A percentile compares a stretch with the other conserved stretches of the same genome.
These are phyloP conservation scores for Apomyelois bistriatella DNA, from an alignment of 2,888 invertebrate species.

Conservation along the genomic window DNA sequence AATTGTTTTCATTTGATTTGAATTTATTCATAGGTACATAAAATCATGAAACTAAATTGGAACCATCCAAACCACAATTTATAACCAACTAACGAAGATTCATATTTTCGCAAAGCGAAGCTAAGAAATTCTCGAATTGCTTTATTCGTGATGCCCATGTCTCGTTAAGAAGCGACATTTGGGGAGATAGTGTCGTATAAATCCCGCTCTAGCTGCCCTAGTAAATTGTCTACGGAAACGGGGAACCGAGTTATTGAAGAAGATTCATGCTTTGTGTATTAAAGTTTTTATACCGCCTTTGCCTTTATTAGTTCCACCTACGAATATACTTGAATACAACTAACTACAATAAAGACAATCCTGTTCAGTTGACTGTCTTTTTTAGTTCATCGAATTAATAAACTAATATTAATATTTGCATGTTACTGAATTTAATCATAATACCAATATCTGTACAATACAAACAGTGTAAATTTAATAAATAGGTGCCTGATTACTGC, in stretches of 20 bases:
- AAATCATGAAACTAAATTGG: not conserved
- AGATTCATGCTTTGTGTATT: constrained; percentile 28
- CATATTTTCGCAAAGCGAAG: constrained; percentile 3
- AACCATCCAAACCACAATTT: not conserved
- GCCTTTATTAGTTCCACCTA: not conserved
- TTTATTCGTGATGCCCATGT: constrained; percentile 20
- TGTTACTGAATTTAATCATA: too few relatives aligned
- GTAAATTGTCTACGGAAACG: constrained; percentile 34
- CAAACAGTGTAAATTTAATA: too few relatives aligned
- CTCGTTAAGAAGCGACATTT: constrained; percentile 33
- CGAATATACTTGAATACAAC: not conserved
- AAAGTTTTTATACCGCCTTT: not conserved
- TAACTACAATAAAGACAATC: too few relatives aligned
- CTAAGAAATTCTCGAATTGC: constrained; percentile 15
- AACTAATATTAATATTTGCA: too few relatives aligned
- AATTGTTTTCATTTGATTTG: not conserved
- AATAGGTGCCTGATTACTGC: too few relatives aligned
- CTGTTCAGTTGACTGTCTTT: too few relatives aligned
- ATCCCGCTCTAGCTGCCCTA: constrained; percentile 33
- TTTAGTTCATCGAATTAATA: too few relatives aligned
- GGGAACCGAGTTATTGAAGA: constrained; percentile 30
- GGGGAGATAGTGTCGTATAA: constrained; percentile 39
- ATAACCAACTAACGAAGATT: not conserved
- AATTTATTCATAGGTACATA: not conserved
- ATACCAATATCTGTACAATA: too few relatives aligned